Evolutionary conservation across 2,113 vertebrate species (phyloP), one percentile per base, ranked within the genome.

Genomic region (Anhinga anhinga): DNA sequence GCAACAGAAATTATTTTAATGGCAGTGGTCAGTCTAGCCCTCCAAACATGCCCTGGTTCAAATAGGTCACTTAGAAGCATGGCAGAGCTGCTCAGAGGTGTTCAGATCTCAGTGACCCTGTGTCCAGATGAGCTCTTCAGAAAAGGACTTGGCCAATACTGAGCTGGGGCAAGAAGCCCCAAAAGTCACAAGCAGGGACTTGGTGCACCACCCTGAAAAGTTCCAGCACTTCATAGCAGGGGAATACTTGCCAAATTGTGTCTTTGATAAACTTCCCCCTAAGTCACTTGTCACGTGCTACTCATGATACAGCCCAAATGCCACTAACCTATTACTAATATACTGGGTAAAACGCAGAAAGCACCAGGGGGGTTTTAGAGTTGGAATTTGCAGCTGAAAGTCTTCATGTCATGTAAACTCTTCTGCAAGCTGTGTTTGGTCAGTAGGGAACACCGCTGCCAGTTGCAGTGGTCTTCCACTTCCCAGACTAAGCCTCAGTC

Each of bases 101-200:
- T 17, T 85, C 21, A 49, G 21, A 23, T 49, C 13, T 12, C 15
- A 17, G 9, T 0, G 1, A 32, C 21, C 15, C 5, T 4, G 6
- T 34, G 71, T 13, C 32, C 36, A 58, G 29, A 42, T 7, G 4
- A 79, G 8, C 2, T 80, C 5, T 73, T 93, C 38, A 82, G 66
- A 26, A 87, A 74, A 63, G 10, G 38, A 30, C 8, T 26, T 73
- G 15, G 9, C 52, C 40, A 58, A 34, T n/a, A 69, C 7, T 42
- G 21, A 80, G 6, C 19, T 86, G 40, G 4, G 26, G 13, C 16
- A 82, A 87, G 22, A 71, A 55, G 14, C 26, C 30, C 19, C 55
- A 22, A 42, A 82, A 69, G 18, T 34, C n/a, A 40, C 5, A 67
- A 83, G 36, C 10, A 26, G 17, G 15, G 42, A 34, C 32, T 49